Conservation (phyloP, 2,888 invertebrate species). For the Choristoneura rosaceana region DNA sequence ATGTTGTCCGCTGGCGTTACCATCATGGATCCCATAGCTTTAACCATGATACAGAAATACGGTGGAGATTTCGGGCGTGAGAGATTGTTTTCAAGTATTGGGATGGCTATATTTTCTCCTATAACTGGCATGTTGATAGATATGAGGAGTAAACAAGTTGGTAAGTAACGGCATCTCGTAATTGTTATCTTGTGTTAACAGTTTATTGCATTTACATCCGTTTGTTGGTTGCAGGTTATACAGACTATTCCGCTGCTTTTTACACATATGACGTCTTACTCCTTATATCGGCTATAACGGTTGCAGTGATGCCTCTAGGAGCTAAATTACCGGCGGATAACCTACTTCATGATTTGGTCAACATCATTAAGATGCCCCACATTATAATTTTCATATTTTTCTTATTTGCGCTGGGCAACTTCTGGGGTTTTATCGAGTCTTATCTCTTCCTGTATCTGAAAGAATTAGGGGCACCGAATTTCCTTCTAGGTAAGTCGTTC, state of each 20-base stretch:
- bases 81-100: slow-evolving; percentile 91
- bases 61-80: slow-evolving; percentile 94
- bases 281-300: slow-evolving; percentile 89
- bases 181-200: slow-evolving; percentile 80
- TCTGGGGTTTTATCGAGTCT: slow-evolving; percentile 96
- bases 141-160: slow-evolving; percentile 86
- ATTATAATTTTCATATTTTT: slow-evolving; percentile 93
- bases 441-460: slow-evolving; percentile 94
- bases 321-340: slow-evolving; percentile 92
- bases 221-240: slow-evolving; percentile 87
- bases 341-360: slow-evolving; percentile 90
- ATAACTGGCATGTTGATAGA: slow-evolving; percentile 92
- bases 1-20: slow-evolving; percentile 94
- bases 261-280: slow-evolving; percentile 92
- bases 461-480: slow-evolving; percentile 93
- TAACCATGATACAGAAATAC: slow-evolving; percentile 93
- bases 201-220: slow-evolving; percentile 63
- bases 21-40: slow-evolving; percentile 94
- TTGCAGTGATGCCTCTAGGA: slow-evolving; percentile 91
- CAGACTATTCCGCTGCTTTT: slow-evolving; percentile 95
- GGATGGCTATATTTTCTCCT: slow-evolving; percentile 93
- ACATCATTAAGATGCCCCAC: slow-evolving; percentile 91
- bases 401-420: slow-evolving; percentile 92
- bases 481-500: slow-evolving; percentile 88
- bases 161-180: slow-evolving; percentile 72